Base-by-base conservation (phyloP, 2,113 vertebrate species). In the Charadrius vociferus region DNA sequence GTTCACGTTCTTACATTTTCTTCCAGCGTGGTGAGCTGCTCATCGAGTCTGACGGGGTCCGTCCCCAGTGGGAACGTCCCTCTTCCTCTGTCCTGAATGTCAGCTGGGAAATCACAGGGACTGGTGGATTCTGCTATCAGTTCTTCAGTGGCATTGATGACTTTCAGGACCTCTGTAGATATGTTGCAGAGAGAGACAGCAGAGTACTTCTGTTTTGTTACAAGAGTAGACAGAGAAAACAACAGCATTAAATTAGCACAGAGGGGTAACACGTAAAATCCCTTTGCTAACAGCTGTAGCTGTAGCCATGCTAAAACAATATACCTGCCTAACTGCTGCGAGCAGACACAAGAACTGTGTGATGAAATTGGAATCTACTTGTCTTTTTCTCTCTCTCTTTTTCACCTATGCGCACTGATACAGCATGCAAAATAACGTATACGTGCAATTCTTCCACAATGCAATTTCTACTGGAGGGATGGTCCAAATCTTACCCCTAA, bases 141-240 rank as follows among this genome's bases (percentile, higher is more conserved):
- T 81, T 99, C 99, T 97, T 99, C 99, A 3, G 99, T 99, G 78
- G 99, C 99, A 5, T 99, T 99, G 97, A 99, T 98, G 91, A 99
- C 99, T 97, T 99, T 99, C 94, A 99, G 98, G 90, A 99, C 99
- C 97, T 99, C 99, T 45, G 99, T 99, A 95, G 99, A 99, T 98
- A 99, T 99, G 98, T 99, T 99, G 98, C 99, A 99, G 98, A 99
- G 99, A 93, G 99, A 99, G 53, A 99, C 99, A 81, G 99, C 99
- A 68, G 99, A 99, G 97, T 99, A 99, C 98, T 99, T 99, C 99
- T 99, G 98, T 98, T 98, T 97, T 88, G 97, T 97, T 92, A 86
- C 93, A 88, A 93, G 67, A 93, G 91, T 73, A 97, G 96, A 96
- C 50, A 97, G 94, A 97, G 94, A 98, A 98, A 97, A 98, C 79